Conservation (phyloP, 2,113 vertebrate species). For the Hassar affinis region DNA sequence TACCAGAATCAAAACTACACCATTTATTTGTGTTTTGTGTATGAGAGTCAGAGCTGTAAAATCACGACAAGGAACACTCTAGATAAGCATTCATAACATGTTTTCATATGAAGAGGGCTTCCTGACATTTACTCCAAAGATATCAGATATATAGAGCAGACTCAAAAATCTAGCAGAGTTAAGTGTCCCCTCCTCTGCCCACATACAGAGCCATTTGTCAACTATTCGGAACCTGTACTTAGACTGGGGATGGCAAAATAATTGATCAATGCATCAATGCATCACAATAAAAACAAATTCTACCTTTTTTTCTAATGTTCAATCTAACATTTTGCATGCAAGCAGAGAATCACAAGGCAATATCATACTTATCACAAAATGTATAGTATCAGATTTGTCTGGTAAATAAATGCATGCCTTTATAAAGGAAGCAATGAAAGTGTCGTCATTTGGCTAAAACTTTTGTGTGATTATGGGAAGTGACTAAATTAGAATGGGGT, state of each 20-base stretch:
- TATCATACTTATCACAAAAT: not conserved
- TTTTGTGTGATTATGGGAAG: no score
- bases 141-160: not conserved
- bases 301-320: no score
- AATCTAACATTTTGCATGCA: not conserved
- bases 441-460: no score
- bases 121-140: not conserved
- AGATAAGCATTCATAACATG: not conserved
- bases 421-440: no score
- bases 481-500: no score
- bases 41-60: conserved; percentile 36
- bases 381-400: not conserved
- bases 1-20: conserved; percentile 22
- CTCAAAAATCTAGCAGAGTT: conserved; percentile 1
- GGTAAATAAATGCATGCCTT: no score
- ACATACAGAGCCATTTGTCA: not conserved
- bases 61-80: conserved; percentile 26
- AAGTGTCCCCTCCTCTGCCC: not conserved
- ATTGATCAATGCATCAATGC: not conserved
- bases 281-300: no score
- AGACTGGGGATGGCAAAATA: not conserved
- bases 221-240: not conserved
- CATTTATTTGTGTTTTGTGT: not conserved
- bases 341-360: not conserved
- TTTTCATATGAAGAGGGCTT: conserved; percentile 6